Evolutionary conservation across 2,113 vertebrate species (phyloP).

Genomic region (Pollimyrus isidori): DNA sequence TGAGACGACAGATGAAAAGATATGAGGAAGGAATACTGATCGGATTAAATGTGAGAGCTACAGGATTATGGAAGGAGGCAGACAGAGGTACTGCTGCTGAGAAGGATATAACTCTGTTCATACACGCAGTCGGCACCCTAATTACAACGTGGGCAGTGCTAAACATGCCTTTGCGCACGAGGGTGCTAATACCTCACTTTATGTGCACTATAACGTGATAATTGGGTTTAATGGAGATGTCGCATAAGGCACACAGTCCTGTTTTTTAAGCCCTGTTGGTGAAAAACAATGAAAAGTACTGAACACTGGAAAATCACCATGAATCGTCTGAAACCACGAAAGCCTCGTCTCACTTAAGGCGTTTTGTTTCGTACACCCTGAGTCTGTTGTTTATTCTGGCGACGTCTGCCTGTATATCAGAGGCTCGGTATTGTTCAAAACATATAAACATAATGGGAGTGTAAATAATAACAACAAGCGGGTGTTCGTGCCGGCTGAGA

Average conservation of each 20-base stretch:
- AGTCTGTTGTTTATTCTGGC: constrained; percentile 6
- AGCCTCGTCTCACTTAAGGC: neutral
- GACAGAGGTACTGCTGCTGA: neutral
- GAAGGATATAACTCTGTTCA: neutral
- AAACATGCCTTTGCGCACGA: neutral
- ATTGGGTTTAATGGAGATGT: neutral
- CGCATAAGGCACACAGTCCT: neutral
- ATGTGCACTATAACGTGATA: neutral
- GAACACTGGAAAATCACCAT: neutral
- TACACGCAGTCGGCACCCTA: neutral
- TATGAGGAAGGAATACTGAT: neutral
- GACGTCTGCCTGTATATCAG: neutral
- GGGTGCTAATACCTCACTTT: neutral
- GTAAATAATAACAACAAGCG: neutral
- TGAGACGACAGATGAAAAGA: neutral
- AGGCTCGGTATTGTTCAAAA: neutral
- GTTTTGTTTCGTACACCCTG: neutral
- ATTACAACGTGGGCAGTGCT: neutral
- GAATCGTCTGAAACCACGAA: neutral
- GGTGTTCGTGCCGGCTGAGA: neutral
- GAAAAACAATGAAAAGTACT: neutral
- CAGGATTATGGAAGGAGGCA: neutral
- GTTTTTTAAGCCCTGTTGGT: neutral
- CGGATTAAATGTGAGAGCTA: neutral
- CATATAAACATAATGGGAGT: constrained; percentile 9